These are phyloP conservation scores for Dicycla oo DNA, from an alignment of 2,888 invertebrate species.

Conservation along the genomic window DNA sequence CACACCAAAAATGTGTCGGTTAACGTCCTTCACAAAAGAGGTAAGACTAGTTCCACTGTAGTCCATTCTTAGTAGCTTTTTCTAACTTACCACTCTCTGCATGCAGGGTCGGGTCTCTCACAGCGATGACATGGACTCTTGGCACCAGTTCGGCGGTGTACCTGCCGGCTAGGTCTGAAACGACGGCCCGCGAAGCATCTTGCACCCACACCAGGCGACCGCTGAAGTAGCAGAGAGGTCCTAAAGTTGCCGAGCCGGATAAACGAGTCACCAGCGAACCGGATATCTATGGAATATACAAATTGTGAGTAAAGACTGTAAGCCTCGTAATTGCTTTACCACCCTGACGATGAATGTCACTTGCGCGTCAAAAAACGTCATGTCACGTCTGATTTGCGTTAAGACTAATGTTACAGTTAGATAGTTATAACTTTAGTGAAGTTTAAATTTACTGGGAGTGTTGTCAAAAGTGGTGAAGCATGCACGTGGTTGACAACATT, in stretches of 20 bases:
- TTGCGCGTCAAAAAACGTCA: neutral
- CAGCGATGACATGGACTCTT: constrained; percentile 92
- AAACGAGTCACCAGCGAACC: constrained; percentile 82
- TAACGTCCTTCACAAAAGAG: neutral
- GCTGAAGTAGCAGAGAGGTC: constrained; percentile 95
- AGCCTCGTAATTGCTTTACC: neutral
- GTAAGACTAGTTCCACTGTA: constrained; percentile 1
- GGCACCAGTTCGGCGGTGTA: constrained; percentile 93
- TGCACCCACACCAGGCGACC: constrained; percentile 96
- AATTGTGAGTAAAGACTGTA: constrained; percentile 17
- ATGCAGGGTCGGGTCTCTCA: constrained; percentile 93
- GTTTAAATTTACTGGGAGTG: neutral
- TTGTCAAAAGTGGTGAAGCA: neutral
- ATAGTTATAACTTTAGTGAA: too few relatives aligned
- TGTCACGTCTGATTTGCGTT: neutral
- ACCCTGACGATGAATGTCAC: neutral
- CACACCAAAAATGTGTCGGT: neutral
- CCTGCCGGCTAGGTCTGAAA: constrained; percentile 94
- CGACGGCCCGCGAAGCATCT: constrained; percentile 93
- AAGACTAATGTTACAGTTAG: neutral
- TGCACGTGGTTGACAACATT: too few relatives aligned
- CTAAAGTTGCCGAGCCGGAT: constrained; percentile 89
- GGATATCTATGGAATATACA: constrained; percentile 75
- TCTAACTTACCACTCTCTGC: constrained; percentile 88
- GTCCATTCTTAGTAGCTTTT: neutral